These are phyloP conservation scores for Pollenia angustigena DNA, from an alignment of 2,888 invertebrate genomes.

Conservation along the genomic window DNA sequence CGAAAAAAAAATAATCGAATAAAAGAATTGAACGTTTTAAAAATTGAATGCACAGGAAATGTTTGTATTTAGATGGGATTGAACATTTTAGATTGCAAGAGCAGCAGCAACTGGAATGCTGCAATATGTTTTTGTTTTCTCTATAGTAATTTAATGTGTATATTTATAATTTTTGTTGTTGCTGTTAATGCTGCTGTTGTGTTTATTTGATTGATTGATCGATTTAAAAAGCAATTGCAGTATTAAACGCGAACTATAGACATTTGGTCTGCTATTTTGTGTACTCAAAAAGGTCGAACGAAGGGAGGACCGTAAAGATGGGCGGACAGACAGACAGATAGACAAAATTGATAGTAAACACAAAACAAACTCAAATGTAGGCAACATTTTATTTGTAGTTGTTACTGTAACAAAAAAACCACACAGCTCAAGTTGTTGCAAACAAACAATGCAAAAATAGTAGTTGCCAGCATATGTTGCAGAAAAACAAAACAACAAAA, in stretches of 20 bases:
- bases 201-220: slow-evolving; percentile 73
- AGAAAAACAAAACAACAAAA: not conserved
- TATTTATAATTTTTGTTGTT: slow-evolving; percentile 15
- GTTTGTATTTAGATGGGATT: slow-evolving; percentile 69
- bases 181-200: slow-evolving; percentile 56
- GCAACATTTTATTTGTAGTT: slow-evolving; percentile 39
- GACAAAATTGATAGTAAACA: slow-evolving; percentile 47
- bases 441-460: slow-evolving; percentile 26
- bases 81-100: slow-evolving; percentile 46
- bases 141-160: slow-evolving; percentile 37
- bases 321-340: not conserved
- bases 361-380: slow-evolving; percentile 33
- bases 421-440: slow-evolving; percentile 26
- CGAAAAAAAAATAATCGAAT: not conserved
- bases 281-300: not conserved
- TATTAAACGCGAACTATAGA: slow-evolving; percentile 62
- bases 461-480: slow-evolving; percentile 43
- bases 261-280: slow-evolving; percentile 15
- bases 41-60: slow-evolving; percentile 70
- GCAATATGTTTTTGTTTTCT: slow-evolving; percentile 49
- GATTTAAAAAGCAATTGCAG: slow-evolving; percentile 73
- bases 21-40: slow-evolving; percentile 26
- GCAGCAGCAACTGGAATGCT: slow-evolving; percentile 28
- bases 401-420: slow-evolving; percentile 44
- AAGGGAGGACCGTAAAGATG: not conserved